Percentiles rank a stretch among this genome's conserved stretches.
Evolutionary conservation across 2,113 vertebrate species (phyloP).

Genomic region (Pongo pygmaeus): DNA sequence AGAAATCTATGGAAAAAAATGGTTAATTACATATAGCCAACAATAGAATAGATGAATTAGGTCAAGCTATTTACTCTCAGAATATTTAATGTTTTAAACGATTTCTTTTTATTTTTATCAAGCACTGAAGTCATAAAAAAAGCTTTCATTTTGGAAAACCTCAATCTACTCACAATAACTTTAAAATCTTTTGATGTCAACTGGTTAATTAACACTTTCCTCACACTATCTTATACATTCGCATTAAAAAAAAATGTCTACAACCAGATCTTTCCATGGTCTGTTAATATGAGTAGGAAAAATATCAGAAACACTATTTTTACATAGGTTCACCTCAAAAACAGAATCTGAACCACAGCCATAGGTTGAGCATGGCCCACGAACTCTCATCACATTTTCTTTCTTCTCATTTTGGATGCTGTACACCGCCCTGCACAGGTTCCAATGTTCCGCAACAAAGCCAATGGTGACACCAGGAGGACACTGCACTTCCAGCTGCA

Average conservation of each 20-base stretch:
- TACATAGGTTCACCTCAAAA: constrained; percentile 89
- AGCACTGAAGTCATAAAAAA: neutral
- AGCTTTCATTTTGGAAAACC: neutral
- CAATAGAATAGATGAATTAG: neutral
- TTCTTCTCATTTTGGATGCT: constrained; percentile 89
- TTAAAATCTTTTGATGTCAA: neutral
- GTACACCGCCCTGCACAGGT: constrained; percentile 90
- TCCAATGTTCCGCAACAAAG: constrained; percentile 92
- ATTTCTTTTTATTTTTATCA: neutral
- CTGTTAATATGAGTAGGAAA: neutral
- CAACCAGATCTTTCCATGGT: neutral
- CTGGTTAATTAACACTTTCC: neutral
- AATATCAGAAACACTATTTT: neutral
- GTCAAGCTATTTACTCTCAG: neutral
- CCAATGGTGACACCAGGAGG: constrained; percentile 92
- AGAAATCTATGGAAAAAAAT: constrained; percentile 6
- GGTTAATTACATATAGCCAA: neutral
- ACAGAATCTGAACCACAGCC: constrained; percentile 91
- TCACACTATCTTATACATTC: neutral
- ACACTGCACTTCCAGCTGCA: constrained; percentile 93
- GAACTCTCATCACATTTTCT: constrained; percentile 87
- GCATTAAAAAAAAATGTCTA: neutral
- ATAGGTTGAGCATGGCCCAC: constrained; percentile 90
- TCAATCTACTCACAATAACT: neutral
- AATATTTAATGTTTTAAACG: neutral